A percentile compares a stretch with the other conserved stretches of the same genome.
These are phyloP conservation scores for Gonioctena quinquepunctata DNA, from an alignment of 1,140 invertebrate genomes.

Conservation along the genomic window DNA sequence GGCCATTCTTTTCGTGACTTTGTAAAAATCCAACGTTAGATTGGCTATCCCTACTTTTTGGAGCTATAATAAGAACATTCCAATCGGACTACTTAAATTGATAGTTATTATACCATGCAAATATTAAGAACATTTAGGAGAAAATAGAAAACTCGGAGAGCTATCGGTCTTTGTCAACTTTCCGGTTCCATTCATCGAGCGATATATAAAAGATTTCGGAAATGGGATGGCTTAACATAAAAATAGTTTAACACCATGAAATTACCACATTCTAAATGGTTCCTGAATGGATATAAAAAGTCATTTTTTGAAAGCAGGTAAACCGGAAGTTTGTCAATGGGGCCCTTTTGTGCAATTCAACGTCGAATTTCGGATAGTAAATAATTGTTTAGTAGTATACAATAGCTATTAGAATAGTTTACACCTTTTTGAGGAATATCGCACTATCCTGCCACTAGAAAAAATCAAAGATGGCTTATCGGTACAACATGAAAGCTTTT, in stretches of 20 bases:
- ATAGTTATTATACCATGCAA: too few species aligned
- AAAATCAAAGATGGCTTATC: background rate
- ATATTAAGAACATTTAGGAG: too few species aligned
- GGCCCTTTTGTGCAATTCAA: conserved; percentile 8
- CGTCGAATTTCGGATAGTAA: conserved; percentile 5
- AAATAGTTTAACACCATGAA: conserved; percentile 7
- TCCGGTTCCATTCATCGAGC: background rate
- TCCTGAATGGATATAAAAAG: background rate
- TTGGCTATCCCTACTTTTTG: too few species aligned
- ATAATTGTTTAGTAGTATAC: conserved; percentile 17
- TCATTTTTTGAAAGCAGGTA: conserved; percentile 18
- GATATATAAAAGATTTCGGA: background rate
- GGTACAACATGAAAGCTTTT: background rate
- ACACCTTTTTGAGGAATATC: conserved; percentile 13
- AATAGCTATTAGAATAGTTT: conserved; percentile 17
- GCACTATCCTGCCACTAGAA: background rate
- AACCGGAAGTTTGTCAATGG: conserved; percentile 17
- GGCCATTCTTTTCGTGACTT: too few species aligned
- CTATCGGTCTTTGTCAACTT: background rate
- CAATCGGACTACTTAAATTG: too few species aligned
- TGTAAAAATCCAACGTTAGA: too few species aligned
- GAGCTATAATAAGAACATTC: too few species aligned
- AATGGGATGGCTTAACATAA: background rate
- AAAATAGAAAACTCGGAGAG: background rate
- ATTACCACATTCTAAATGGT: conserved; percentile 7